Base-by-base conservation (phyloP, 1,140 invertebrate genomes). In the Meloidogyne exigua region DNA sequence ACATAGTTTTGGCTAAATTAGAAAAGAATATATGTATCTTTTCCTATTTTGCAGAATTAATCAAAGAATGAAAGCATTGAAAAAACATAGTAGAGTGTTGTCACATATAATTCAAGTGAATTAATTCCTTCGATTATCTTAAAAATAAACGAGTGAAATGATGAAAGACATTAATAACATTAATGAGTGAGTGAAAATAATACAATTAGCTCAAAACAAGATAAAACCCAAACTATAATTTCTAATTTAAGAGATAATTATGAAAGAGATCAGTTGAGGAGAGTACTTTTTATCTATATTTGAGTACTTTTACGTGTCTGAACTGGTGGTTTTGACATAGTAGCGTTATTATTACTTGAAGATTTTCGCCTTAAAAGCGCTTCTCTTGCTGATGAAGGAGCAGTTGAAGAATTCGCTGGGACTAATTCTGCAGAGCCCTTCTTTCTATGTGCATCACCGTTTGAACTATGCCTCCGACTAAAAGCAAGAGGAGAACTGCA, bases 241-340 rank as follows among this genome's bases (percentile, higher is more conserved):
- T 39, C 36, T 10, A 39, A 9, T 7, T 39, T 39, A 32, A 39
- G 36, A 39, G 9, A 39, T 39, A 9, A 39, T 39, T 39, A 32
- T 39, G 9, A 39, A 57, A 57, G 49, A 57, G 49, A 57, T 57
- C 49, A 57, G 4, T 57, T 4, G 18, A 57, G 4, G n/a, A 67
- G 21, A 32, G 36, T 67, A 67, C 4, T 67, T 42, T 21, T 23
- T 2, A 42, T n/a, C n/a, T 67, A 75, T n/a, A 75, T 75, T 32
- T 75, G 74, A 26, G 74, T 75, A 49, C 74, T 75, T 28, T 25
- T 75, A 36, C 74, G 26, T 26, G 65, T 39, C 11, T 75, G 74
- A 36, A 75, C 74, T 0, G 74, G 74, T 10, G 32, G 32, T 69
- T 75, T 75, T 23, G 74, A 36, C 21, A 44, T 70, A 28, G 65